A percentile compares a stretch with the other conserved stretches of the same genome.
phyloP scores from a whole-genome alignment of 2,797 vertebrate species.

The Pempheris klunzingeri region DNA sequence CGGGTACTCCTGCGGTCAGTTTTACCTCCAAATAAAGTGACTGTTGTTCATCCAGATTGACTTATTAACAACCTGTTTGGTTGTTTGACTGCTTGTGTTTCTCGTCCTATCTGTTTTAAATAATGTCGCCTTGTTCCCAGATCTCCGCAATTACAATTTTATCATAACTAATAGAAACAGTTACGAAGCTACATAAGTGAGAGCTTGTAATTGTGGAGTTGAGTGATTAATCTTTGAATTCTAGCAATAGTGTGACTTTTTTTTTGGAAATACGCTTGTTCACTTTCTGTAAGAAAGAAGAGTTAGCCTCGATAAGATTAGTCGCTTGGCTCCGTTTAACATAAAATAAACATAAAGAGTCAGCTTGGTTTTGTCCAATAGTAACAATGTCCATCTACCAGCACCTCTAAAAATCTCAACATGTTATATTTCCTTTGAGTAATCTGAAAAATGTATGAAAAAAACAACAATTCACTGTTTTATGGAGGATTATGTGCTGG shows the following conservation, averaged over 20 bases:
- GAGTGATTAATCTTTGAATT: neutral
- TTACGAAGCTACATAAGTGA: neutral
- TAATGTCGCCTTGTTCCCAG: neutral
- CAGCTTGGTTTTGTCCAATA: neutral
- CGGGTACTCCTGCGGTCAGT: neutral
- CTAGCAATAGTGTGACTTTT: too few species aligned
- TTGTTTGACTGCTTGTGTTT: rapidly evolving
- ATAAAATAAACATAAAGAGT: neutral
- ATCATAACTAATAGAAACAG: neutral
- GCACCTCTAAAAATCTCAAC: neutral
- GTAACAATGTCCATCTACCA: neutral
- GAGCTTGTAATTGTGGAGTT: neutral
- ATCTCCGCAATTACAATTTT: neutral
- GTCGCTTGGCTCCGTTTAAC: neutral
- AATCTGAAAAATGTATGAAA: too few species aligned
- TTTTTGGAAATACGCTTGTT: neutral
- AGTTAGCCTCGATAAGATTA: neutral
- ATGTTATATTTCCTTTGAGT: too few species aligned
- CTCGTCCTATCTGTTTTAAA: neutral
- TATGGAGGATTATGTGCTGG: too few species aligned
- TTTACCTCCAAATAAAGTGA: constrained; percentile 1
- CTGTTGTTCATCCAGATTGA: neutral
- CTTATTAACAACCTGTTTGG: neutral
- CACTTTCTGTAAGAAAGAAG: neutral
- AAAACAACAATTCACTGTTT: neutral